Conservation (phyloP, 2,113 vertebrate genomes). For the Corythaeola cristata region DNA sequence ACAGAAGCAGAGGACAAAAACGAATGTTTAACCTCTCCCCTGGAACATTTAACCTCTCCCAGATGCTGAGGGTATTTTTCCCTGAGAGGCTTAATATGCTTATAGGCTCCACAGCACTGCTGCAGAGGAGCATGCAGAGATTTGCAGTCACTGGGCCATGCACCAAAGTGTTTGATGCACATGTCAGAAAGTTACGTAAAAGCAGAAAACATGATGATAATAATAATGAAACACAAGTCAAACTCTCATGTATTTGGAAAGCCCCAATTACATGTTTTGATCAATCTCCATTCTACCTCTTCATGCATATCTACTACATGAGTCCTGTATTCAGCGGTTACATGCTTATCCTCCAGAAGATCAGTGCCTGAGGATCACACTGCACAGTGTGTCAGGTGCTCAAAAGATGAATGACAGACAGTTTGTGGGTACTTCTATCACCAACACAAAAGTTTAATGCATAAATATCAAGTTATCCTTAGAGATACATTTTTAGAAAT, state of each 20-base stretch:
- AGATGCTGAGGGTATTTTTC: conserved; percentile 37
- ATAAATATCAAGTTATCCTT: background rate
- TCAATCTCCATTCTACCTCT: background rate
- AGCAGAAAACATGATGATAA: background rate
- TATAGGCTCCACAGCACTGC: background rate
- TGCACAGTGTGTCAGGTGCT: background rate
- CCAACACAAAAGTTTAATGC: background rate
- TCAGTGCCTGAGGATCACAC: background rate
- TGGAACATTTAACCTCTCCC: conserved; percentile 56
- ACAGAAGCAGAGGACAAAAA: conserved; percentile 59
- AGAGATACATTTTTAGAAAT: background rate
- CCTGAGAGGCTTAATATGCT: conserved; percentile 28
- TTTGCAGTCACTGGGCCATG: background rate
- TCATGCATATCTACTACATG: fast-evolving
- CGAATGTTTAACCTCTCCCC: conserved; percentile 47
- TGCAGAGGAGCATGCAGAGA: background rate
- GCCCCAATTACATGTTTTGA: background rate
- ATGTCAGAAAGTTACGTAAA: background rate
- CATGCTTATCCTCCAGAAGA: background rate
- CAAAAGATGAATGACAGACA: background rate
- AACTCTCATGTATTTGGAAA: background rate
- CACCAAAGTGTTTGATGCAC: background rate
- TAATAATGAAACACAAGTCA: background rate
- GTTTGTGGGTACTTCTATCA: background rate
- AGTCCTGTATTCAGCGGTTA: background rate